These are phyloP conservation scores for Philhelius pedissequus DNA, from an alignment of 2,888 invertebrate genomes.

Conservation along the genomic window DNA sequence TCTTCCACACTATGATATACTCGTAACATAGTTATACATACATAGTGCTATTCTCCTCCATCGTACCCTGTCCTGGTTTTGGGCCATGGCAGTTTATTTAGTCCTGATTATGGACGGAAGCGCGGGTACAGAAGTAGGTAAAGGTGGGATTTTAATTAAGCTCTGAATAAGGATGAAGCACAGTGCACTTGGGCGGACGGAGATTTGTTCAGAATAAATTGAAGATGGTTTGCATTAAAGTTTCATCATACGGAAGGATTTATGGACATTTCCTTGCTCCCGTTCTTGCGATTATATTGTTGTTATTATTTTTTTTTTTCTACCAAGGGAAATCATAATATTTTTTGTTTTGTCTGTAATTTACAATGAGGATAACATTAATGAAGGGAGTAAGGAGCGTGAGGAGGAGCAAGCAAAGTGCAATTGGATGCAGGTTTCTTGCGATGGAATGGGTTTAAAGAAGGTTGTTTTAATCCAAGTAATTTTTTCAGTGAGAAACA, in stretches of 20 bases:
- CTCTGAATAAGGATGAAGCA: constrained; percentile 27
- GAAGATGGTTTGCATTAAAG: constrained; percentile 43
- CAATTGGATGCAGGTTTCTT: background rate
- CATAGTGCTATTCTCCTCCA: background rate
- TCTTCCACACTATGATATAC: background rate
- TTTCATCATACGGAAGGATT: constrained; percentile 34
- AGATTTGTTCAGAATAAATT: constrained; percentile 33
- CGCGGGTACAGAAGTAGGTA: constrained; percentile 10
- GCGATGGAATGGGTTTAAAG: background rate
- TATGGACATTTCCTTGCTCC: background rate
- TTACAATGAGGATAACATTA: background rate
- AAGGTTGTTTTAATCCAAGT: background rate
- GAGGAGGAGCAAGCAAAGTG: background rate
- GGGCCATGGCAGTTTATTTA: constrained; percentile 9
- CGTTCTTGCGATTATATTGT: background rate
- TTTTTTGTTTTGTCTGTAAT: background rate
- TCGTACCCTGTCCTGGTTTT: background rate
- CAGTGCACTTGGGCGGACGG: constrained; percentile 2
- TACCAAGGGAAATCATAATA: constrained; percentile 13
- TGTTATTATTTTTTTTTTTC: background rate
- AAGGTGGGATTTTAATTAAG: constrained; percentile 63
- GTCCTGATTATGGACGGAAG: constrained; percentile 8
- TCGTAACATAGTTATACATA: background rate
- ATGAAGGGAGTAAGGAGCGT: background rate
- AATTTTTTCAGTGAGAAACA: too few species aligned